These are phyloP conservation scores for Orchestia grillus DNA, from an alignment of 1,140 invertebrate genomes.

Conservation along the genomic window DNA sequence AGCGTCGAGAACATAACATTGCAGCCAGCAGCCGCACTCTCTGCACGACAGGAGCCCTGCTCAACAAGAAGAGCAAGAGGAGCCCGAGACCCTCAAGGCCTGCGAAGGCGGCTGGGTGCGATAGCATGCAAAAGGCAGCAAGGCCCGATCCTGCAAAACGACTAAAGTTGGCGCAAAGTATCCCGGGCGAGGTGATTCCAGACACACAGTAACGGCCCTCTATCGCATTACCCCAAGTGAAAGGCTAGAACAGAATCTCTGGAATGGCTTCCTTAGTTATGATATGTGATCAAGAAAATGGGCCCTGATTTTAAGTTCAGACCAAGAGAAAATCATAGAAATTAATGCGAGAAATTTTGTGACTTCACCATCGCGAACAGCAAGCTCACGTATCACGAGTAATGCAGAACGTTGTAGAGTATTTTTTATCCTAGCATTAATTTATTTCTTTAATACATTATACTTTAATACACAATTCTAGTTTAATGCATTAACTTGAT, in stretches of 20 bases:
- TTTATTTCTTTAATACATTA: too few relatives aligned
- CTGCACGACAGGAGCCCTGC: neutral
- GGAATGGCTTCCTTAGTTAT: slow-evolving; percentile 54
- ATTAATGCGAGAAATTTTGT: slow-evolving; percentile 3
- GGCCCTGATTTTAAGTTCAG: slow-evolving; percentile 42
- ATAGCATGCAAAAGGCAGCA: slow-evolving; percentile 55
- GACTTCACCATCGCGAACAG: neutral
- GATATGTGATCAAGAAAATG: slow-evolving; percentile 56
- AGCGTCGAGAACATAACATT: neutral
- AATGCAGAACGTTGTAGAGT: neutral
- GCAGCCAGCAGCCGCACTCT: neutral
- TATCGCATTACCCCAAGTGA: slow-evolving; percentile 54
- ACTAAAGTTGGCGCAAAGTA: slow-evolving; percentile 43
- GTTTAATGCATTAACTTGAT: neutral
- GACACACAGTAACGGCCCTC: slow-evolving; percentile 55
- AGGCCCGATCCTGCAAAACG: slow-evolving; percentile 1
- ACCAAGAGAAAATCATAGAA: slow-evolving; percentile 25
- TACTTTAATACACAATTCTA: too few relatives aligned
- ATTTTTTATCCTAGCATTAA: neutral
- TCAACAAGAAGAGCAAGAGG: neutral
- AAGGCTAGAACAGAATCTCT: slow-evolving; percentile 51
- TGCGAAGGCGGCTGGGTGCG: slow-evolving; percentile 6
- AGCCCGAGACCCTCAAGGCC: neutral
- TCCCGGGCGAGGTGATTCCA: slow-evolving; percentile 35
- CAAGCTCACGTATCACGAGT: neutral